Conservation (phyloP, 2,888 invertebrate species). For the Orthonychiurus folsomi region DNA sequence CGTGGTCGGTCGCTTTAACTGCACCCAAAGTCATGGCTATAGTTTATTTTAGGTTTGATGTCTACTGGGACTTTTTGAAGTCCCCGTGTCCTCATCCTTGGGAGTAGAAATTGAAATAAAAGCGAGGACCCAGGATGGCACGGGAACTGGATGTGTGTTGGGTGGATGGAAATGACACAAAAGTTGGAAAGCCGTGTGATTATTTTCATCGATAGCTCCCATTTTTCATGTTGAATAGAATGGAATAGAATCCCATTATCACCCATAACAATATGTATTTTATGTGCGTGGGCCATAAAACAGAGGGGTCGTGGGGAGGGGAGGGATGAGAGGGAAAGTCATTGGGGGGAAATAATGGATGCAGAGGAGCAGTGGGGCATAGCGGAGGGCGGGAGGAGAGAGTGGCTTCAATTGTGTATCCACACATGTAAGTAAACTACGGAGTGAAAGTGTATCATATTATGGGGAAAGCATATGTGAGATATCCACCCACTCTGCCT, state of each 20-base stretch:
- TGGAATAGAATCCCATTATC: constrained; percentile 26
- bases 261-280: constrained; percentile 29
- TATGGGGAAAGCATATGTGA: neutral
- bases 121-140: no score
- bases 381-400: constrained; percentile 7
- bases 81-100: no score
- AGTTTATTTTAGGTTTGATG: no score
- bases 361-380: neutral
- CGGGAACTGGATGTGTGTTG: neutral
- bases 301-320: neutral
- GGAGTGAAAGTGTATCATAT: neutral
- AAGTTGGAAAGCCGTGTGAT: neutral
- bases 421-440: neutral
- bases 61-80: neutral
- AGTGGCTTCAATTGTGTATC: neutral
- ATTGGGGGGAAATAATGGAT: neutral
- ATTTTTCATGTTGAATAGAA: constrained; percentile 26
- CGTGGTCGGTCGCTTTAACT: neutral
- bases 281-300: constrained; percentile 21
- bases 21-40: no score
- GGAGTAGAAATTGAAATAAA: neutral
- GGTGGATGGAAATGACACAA: neutral
- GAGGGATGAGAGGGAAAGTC: constrained; percentile 14
- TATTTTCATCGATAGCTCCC: constrained; percentile 19
- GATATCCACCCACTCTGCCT: neutral